A percentile compares a stretch with the other conserved stretches of the same genome.
Conservation (phyloP, 2,113 vertebrate species). For the Aldabrachelys gigantea region DNA sequence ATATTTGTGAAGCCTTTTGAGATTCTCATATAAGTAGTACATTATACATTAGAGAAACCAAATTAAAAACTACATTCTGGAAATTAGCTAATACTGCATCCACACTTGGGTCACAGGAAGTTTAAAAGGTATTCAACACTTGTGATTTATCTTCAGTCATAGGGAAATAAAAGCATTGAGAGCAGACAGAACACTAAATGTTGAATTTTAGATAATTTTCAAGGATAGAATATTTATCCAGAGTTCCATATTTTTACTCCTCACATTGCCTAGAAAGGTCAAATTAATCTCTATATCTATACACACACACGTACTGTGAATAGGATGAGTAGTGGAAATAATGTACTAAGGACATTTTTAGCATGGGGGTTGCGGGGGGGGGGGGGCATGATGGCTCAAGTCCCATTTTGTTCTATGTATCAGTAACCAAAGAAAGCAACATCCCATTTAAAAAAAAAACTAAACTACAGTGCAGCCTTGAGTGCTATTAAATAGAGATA, state of each 20-base stretch:
- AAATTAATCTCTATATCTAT: background rate
- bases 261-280: conserved; percentile 25
- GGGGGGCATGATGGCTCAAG: background rate
- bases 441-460: background rate
- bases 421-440: background rate
- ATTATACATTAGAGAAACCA: background rate
- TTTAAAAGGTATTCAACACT: background rate
- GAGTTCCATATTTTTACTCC: conserved; percentile 22
- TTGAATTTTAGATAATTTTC: background rate
- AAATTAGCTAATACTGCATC: background rate
- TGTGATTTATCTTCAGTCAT: background rate
- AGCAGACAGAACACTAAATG: background rate
- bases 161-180: background rate
- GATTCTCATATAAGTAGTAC: background rate
- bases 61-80: background rate
- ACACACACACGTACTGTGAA: background rate
- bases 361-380: too few species aligned
- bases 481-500: background rate
- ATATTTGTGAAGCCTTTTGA: background rate
- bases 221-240: background rate
- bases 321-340: background rate
- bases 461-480: background rate
- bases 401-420: background rate
- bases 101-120: background rate
- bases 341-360: background rate